Evolutionary conservation across 2,888 invertebrate genomes (phyloP).

Genomic region (Lottia gigantea): DNA sequence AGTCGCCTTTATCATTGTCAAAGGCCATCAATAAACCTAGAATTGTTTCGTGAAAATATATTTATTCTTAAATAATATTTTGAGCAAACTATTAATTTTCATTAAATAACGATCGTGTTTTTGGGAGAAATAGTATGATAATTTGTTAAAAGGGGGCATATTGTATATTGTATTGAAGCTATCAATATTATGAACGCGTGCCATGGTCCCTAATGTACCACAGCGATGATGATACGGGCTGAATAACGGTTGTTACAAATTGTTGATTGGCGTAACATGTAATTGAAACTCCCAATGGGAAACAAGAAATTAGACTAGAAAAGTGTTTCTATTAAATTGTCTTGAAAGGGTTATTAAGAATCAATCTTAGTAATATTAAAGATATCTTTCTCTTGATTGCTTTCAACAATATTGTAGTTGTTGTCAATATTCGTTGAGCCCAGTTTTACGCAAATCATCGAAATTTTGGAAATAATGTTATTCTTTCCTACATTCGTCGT

Average conservation of each 20-base stretch:
- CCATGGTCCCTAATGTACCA: neutral
- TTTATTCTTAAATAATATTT: too few relatives aligned
- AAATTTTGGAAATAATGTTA: too few relatives aligned
- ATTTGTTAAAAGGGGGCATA: too few relatives aligned
- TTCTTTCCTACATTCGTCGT: too few relatives aligned
- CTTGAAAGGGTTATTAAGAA: neutral
- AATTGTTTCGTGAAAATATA: neutral
- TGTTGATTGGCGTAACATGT: slow-evolving; percentile 1
- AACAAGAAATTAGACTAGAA: neutral
- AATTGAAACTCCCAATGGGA: neutral
- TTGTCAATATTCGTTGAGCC: too few relatives aligned
- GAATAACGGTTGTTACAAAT: neutral
- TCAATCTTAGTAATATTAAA: neutral
- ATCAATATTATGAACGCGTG: neutral
- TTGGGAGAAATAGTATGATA: too few relatives aligned
- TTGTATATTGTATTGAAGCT: too few relatives aligned
- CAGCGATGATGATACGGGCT: slow-evolving; percentile 2
- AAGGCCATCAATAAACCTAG: neutral
- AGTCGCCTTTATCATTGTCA: neutral
- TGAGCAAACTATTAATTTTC: too few relatives aligned
- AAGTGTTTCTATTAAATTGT: neutral
- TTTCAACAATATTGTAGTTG: neutral
- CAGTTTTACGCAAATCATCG: too few relatives aligned
- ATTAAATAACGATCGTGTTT: too few relatives aligned
- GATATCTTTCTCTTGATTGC: slow-evolving; percentile 11